Evolutionary conservation across 2,888 invertebrate species (phyloP).

Genomic region (Plagiodera versicolora): DNA sequence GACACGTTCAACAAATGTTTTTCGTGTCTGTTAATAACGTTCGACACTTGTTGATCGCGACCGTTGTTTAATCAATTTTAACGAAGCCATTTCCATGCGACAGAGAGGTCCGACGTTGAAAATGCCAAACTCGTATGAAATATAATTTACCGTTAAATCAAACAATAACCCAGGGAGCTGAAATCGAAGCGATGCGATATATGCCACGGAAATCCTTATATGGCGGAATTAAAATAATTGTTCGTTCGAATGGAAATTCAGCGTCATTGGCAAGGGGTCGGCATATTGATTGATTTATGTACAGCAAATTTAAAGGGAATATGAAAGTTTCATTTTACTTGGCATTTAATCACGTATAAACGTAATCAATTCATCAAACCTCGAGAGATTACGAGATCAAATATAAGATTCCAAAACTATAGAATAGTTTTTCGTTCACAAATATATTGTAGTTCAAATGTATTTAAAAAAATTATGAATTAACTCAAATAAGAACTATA

Average conservation of each 20-base stretch:
- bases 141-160: conserved; percentile 3
- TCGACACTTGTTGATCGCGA: conserved; percentile 13
- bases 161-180: not conserved
- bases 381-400: too few species aligned
- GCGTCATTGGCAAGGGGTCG: not conserved
- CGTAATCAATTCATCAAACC: too few species aligned
- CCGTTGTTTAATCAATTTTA: conserved; percentile 14
- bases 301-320: too few species aligned
- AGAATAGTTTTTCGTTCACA: too few species aligned
- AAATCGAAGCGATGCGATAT: not conserved
- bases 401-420: too few species aligned
- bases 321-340: too few species aligned
- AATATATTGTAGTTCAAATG: too few species aligned
- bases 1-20: not conserved
- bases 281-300: too few species aligned
- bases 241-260: not conserved
- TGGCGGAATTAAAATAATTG: not conserved
- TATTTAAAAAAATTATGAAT: too few species aligned
- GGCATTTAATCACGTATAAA: too few species aligned
- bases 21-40: conserved; percentile 6
- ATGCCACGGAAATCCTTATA: not conserved
- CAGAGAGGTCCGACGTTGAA: conserved; percentile 17
- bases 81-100: conserved; percentile 20
- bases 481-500: too few species aligned
- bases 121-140: conserved; percentile 19